phyloP scores from a whole-genome alignment of 2,113 vertebrate species.

The Excalfactoria chinensis region DNA sequence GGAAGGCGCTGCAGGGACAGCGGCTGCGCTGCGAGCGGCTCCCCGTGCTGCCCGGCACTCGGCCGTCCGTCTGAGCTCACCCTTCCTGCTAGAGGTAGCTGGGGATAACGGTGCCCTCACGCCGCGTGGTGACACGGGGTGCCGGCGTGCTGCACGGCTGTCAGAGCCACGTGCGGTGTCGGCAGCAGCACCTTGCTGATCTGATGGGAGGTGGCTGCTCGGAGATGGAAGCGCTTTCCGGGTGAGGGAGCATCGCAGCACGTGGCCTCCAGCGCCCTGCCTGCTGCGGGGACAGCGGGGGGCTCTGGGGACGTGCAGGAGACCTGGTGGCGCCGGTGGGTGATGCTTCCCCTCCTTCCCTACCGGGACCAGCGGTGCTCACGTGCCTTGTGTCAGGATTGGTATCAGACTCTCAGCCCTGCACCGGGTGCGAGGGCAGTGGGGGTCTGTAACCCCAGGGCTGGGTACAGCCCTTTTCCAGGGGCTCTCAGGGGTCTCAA shows the following conservation, averaged over 20 bases:
- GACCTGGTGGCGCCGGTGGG: not conserved
- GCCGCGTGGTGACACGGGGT: not conserved
- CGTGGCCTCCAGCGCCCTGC: not conserved
- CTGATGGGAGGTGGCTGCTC: not conserved
- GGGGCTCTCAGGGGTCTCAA: not conserved
- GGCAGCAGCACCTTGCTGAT: not conserved
- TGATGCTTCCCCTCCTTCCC: not conserved
- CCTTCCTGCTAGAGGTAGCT: not conserved
- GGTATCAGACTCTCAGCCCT: fast-evolving
- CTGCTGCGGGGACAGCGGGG: not conserved
- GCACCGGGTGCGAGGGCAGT: not conserved
- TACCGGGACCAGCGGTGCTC: not conserved
- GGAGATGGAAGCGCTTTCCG: not conserved
- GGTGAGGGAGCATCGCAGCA: not conserved
- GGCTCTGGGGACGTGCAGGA: not conserved
- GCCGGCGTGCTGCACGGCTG: fast-evolving
- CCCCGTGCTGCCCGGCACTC: fast-evolving
- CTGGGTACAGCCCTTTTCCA: not conserved
- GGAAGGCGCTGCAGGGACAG: not conserved
- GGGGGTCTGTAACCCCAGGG: not conserved
- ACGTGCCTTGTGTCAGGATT: fast-evolving
- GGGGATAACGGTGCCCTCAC: not conserved
- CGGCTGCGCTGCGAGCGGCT: not conserved
- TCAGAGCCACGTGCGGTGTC: not conserved
- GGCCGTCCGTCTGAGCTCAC: fast-evolving